phyloP scores from a whole-genome alignment of 2,797 vertebrate species.

The Myioborus miniatus region DNA sequence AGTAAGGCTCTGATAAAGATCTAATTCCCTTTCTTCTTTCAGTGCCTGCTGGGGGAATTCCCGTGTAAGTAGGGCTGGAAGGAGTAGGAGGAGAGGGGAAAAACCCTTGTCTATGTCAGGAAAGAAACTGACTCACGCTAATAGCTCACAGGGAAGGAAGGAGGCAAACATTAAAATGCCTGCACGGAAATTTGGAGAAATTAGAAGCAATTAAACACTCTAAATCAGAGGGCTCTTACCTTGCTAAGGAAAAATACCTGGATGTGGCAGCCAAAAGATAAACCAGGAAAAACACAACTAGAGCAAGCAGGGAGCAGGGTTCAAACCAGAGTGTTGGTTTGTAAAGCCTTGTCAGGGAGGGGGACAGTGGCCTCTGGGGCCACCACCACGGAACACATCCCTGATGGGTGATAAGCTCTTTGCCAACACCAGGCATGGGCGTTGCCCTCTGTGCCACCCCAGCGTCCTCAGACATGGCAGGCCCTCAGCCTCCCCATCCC shows the following conservation, averaged over 20 bases:
- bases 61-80: not conserved
- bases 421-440: fast-evolving
- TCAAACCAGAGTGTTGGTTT: not conserved
- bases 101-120: not conserved
- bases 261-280: not conserved
- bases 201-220: not conserved
- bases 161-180: not conserved
- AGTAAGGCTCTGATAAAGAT: slow-evolving; percentile 6
- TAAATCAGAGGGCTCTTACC: not conserved
- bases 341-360: not conserved
- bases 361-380: fast-evolving
- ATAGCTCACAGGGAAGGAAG: not conserved
- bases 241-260: not conserved
- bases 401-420: fast-evolving
- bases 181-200: not conserved
- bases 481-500: not conserved
- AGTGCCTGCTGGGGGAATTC: not conserved
- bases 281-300: not conserved
- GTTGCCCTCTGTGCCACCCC: fast-evolving
- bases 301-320: not conserved
- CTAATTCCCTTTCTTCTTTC: not conserved
- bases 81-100: not conserved
- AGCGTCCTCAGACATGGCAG: not conserved
- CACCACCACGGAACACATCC: fast-evolving
- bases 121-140: not conserved